Evolutionary conservation across 2,113 vertebrate species (phyloP), one percentile per base, ranked within the genome.

Genomic region (Phoxinus phoxinus): DNA sequence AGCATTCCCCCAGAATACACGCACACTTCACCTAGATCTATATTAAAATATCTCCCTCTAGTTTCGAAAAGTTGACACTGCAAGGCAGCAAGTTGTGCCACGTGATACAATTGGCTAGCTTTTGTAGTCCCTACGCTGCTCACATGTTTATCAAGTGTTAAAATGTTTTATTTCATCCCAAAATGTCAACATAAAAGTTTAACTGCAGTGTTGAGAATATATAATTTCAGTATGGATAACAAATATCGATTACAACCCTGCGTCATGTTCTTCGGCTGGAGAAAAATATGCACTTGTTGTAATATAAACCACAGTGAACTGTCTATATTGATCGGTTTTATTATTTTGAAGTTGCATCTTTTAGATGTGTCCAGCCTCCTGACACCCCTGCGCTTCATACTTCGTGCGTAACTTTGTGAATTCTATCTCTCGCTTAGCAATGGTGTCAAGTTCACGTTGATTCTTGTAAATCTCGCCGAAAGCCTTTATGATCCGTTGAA

Each of bases 401-500:
- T 86, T 86, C 21, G 95, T 95, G 86, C 95, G 96, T 89, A 99
- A 94, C 10, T 96, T 97, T 97, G 99, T 97, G 65, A 99, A 93
- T 81, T 98, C 97, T 25, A 99, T 91, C 92, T 99, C 97, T 0
- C 98, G 98, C 83, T 96, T 97, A 89, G 97, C 97, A 0, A 97
- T 97, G 0, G 96, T 98, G 91, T 99, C 97, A 87, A 99, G 95
- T 88, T 97, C 97, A 69, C 96, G 95, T 94, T 99, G 98, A 88
- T 98, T 97, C 92, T 97, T 98, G 93, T 99, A 99, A 89, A 98
- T 98, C 75, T 96, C 89, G n/a, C 99, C 97, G 56, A 99, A 99
- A 93, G 98, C 99, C 92, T 99, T 98, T 88, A 99, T 99, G 88
- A 99, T 99, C 51, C 97, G 97, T 75, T 99, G 97, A 83, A 99